A percentile compares a stretch with the other conserved stretches of the same genome.
These are phyloP conservation scores for Drosophila ogumai DNA, from an alignment of 1,140 invertebrate species.

Conservation along the genomic window DNA sequence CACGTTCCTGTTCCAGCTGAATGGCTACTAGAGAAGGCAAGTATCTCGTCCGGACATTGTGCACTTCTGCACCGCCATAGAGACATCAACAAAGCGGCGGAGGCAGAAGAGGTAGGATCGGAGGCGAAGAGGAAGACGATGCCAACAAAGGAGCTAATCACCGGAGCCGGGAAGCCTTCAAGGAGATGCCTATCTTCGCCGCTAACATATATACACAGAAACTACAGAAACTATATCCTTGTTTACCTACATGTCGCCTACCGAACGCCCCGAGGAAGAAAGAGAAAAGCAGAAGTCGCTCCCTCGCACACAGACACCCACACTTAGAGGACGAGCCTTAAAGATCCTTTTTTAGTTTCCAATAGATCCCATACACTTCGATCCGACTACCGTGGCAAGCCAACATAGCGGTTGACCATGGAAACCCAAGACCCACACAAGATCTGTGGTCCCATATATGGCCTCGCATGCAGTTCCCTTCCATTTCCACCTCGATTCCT, in stretches of 20 bases:
- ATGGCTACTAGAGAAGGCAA: slow-evolving; percentile 54
- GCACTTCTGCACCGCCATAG: slow-evolving; percentile 29
- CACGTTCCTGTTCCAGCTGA: slow-evolving; percentile 20
- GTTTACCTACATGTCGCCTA: slow-evolving; percentile 61
- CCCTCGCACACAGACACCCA: slow-evolving; percentile 33
- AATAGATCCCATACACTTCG: slow-evolving; percentile 24
- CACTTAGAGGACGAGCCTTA: not conserved
- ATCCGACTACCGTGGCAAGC: slow-evolving; percentile 68
- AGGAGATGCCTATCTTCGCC: slow-evolving; percentile 28
- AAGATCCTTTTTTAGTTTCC: slow-evolving; percentile 16
- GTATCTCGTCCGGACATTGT: slow-evolving; percentile 45
- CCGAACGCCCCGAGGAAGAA: slow-evolving; percentile 40
- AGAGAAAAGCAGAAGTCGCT: slow-evolving; percentile 46
- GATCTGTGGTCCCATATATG: slow-evolving; percentile 48
- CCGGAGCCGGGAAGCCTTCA: slow-evolving; percentile 37
- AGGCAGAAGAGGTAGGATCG: slow-evolving; percentile 41
- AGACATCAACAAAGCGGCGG: slow-evolving; percentile 30
- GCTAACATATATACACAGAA: slow-evolving; percentile 7
- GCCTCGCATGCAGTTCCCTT: slow-evolving; percentile 38
- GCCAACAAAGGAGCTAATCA: slow-evolving; percentile 49
- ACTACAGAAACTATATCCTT: slow-evolving; percentile 22
- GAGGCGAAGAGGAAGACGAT: slow-evolving; percentile 27
- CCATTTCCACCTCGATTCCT: slow-evolving; percentile 29
- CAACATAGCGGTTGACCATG: slow-evolving; percentile 74
- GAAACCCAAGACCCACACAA: slow-evolving; percentile 61